Base-by-base conservation (phyloP, 2,888 invertebrate genomes). In the Micropterix aruncella region DNA sequence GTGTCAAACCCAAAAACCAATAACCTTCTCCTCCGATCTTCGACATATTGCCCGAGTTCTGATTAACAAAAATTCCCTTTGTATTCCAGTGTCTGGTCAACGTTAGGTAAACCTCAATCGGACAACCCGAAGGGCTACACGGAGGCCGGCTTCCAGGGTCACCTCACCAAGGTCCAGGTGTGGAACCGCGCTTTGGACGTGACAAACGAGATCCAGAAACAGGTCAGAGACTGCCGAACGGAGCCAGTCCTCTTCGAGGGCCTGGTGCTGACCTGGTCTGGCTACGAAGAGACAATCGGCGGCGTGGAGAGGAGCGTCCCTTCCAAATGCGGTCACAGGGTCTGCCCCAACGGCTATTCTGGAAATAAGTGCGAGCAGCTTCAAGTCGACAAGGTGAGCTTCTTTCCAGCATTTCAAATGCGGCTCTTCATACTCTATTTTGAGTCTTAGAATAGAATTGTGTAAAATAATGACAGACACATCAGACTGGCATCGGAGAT, bases 101-200 rank as follows among this genome's bases (percentile, higher is more conserved):
- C 91, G 27, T 70, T 95, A 39, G 95, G 94, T 44, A 89, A 90
- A 58, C 92, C 93, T 41, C 81, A 86, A 58, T 79, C 81, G 5
- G 84, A 85, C 51, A 82, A 80, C 58, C 74, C 81, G n/a, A 83
- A 84, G 55, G 79, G 81, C 1, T 90, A 89, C 56, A 83, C 87
- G 0, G 91, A 91, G 63, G 73, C 83, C 39, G 93, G 93, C n/a
- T 94, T 94, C 80, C 90, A 91, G 72, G 96, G 96, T 18, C 89
- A 91, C 55, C 68, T 96, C 37, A 93, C 92, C 5, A 89, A 94
- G 63, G 87, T 93, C 19, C 93, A 95, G 69, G 80, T 95, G 46
- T 96, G 95, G 95, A 85, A 84, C 54, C 76, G 91, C 40, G 88
- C 91, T 37, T 70, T 95, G 1, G 93, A 94, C 58, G 84, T 92